These are phyloP conservation scores for Proales similis DNA, from an alignment of 1,140 invertebrate species.

Conservation along the genomic window DNA sequence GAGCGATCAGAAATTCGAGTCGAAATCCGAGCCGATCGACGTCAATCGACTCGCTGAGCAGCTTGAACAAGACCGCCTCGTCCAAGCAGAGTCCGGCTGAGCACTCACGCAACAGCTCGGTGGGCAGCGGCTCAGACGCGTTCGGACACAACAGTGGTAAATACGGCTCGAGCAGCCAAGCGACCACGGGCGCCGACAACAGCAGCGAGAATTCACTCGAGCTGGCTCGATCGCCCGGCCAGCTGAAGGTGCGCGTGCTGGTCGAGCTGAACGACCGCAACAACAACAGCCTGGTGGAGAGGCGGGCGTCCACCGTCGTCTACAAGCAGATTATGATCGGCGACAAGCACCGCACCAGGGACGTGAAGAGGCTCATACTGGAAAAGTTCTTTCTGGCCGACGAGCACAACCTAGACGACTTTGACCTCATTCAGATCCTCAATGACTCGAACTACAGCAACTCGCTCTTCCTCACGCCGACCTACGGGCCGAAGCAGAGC, in stretches of 20 bases:
- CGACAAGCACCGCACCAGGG: slow-evolving; percentile 13
- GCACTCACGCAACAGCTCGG: slow-evolving; percentile 19
- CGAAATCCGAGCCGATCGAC: slow-evolving; percentile 27
- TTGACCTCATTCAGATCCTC: slow-evolving; percentile 5
- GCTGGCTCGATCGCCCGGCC: no score
- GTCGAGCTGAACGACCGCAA: no score
- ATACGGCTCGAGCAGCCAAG: no score
- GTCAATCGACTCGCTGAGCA: slow-evolving; percentile 6
- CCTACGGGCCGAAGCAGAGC: no score
- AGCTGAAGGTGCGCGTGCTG: no score
- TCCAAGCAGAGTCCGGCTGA: background rate
- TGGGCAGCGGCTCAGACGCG: no score
- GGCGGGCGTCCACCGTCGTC: slow-evolving; percentile 1
- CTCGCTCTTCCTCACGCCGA: background rate
- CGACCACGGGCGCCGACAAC: no score
- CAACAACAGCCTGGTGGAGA: background rate
- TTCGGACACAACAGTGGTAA: no score
- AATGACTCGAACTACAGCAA: slow-evolving; percentile 7
- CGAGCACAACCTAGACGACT: background rate
- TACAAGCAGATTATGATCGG: slow-evolving; percentile 27
- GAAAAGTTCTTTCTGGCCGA: slow-evolving; percentile 18
- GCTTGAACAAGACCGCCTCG: background rate
- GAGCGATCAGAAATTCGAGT: background rate
- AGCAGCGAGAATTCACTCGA: no score
- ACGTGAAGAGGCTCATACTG: slow-evolving; percentile 10